Evolutionary conservation across 2,797 vertebrate species (phyloP), one percentile per base, ranked within the genome.

Genomic region (Channa striata): DNA sequence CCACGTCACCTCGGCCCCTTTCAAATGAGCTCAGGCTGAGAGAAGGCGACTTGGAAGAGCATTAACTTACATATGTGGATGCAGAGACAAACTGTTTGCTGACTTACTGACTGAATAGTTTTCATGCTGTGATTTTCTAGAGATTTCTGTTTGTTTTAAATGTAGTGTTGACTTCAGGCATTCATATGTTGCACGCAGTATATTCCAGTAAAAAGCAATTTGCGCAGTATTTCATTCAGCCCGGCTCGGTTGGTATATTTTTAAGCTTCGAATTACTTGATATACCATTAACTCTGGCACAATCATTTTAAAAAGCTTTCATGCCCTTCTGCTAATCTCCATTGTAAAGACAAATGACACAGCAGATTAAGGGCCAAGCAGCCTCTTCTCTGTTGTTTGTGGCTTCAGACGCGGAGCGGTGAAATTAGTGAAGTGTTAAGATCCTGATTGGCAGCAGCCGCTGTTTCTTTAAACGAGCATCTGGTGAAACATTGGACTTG

Each of bases 401-500:
- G 19, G 42, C 59, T 53, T 78, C 59, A 68, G 43, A 73, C 3
- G 10, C 13, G 34, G 48, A 52, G 46, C 25, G 7, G 42, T 72
- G 53, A 44, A 65, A 78, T 71, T 49, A 67, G 25, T 25, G 12
- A 61, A 43, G 54, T 76, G 60, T 81, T 74, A 30, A 43, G 40
- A 68, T 68, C 39, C 40, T 81, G 83, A 86, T 72, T 82, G 77
- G 79, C 82, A 83, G 82, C 78, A 74, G 74, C 69, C 48, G 50
- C 63, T 59, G 12, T 80, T 68, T 81, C 74, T 84, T 72, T 71
- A 83, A 87, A 82, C 83, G 81, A 89, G 84, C 85, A 83, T 85
- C 80, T 86, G 78, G 68, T 72, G 73, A 76, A 84, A 74, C n/a
- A 47, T 50, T 74, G 66, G 74, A 84, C 77, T 72, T 74, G 69